Evolutionary conservation across 2,888 invertebrate species (phyloP), one percentile per base, ranked within the genome.

Genomic region (Aphidius colemani): DNA sequence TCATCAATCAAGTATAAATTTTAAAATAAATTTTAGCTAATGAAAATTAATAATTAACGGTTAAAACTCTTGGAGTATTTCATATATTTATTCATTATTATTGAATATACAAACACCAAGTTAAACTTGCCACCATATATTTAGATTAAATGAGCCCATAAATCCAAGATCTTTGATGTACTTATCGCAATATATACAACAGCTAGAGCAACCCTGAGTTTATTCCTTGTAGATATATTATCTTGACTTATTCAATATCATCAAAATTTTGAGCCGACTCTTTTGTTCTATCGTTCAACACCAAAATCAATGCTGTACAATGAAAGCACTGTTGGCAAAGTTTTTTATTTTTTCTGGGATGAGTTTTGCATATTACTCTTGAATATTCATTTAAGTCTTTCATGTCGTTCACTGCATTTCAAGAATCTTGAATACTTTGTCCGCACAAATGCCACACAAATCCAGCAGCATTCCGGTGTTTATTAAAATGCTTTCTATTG

Each of bases 361-460:
- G 48, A 62, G 72, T 70, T 76, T 75, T 75, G 74, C 76, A 77
- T 75, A 70, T 70, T 30, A 30, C 30, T 66, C 70, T 64, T 77
- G 76, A 74, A 77, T 76, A 75, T 77, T 74, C 74, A 77, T 75
- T 72, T 69, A 61, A 65, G 66, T 67, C 70, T 70, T 67, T 68
- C 69, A 69, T 69, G 67, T 69, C 69, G 30, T 30, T 68, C 68
- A 55, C 51, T 69, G 64, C 68, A 69, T 73, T 74, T 73, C 71
- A 74, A 73, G 73, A 74, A 75, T 76, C 72, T 71, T 69, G 71
- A 76, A 75, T 75, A 74, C 74, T 74, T 70, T 70, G 65, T 70
- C 59, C 65, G 45, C 59, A 60, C 41, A 53, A 60, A 63, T 63
- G 55, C 67, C 59, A 59, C 45, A 30, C 30, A 59, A 61, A 66